phyloP scores from a whole-genome alignment of 2,797 vertebrate species.

The Pampus argenteus region DNA sequence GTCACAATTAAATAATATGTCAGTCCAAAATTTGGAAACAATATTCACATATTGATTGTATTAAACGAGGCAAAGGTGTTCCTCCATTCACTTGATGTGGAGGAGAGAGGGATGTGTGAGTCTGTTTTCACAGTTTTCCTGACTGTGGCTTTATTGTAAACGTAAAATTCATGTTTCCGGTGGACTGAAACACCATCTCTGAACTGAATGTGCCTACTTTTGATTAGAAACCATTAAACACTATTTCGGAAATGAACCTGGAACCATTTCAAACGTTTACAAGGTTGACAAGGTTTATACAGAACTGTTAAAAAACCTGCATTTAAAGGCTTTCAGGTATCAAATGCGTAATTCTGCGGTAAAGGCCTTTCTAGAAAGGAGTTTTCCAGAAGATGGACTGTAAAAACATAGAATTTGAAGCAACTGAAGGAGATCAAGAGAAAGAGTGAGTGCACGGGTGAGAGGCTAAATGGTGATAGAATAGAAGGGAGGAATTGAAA shows the following conservation, averaged over 20 bases:
- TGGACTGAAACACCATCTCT: not conserved
- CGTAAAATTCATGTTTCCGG: not conserved
- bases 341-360: constrained; percentile 3
- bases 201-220: not conserved
- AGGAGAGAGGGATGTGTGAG: not conserved
- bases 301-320: constrained; percentile 18
- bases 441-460: not conserved
- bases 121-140: constrained; percentile 3
- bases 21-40: constrained; percentile 3
- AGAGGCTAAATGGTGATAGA: constrained; percentile 13
- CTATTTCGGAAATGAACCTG: constrained; percentile 29
- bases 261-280: constrained; percentile 44
- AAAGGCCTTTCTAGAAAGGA: constrained; percentile 10
- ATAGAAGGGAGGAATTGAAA: constrained; percentile 9
- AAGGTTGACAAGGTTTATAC: constrained; percentile 20
- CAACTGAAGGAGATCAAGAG: not conserved
- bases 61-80: constrained; percentile 14
- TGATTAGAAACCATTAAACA: constrained; percentile 38
- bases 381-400: not conserved
- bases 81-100: constrained; percentile 3
- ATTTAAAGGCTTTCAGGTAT: constrained; percentile 33
- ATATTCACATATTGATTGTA: not conserved
- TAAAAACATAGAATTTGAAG: constrained; percentile 14
- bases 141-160: not conserved
- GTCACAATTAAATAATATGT: constrained; percentile 12